These are phyloP conservation scores for Hemichromis elongatus DNA, from an alignment of 2,113 vertebrate species.

Conservation along the genomic window DNA sequence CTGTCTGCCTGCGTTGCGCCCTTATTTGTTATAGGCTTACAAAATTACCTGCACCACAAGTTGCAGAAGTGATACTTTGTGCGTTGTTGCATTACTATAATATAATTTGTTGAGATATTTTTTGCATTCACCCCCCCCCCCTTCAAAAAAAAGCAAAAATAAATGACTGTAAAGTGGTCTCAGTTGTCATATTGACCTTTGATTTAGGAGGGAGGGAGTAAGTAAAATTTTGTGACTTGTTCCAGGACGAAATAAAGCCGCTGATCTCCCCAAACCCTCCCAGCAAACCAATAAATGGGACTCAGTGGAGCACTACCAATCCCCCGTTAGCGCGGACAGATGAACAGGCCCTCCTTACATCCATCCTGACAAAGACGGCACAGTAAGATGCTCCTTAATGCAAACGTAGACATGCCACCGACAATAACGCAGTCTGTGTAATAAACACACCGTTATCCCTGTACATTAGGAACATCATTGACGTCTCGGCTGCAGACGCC, in stretches of 20 bases:
- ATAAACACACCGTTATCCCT: neutral
- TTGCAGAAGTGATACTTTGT: neutral
- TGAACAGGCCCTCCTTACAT: conserved; percentile 91
- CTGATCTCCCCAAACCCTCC: conserved; percentile 83
- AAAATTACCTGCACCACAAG: neutral
- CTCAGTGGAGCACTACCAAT: conserved; percentile 78
- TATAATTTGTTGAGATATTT: neutral
- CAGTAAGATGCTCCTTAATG: conserved; percentile 72
- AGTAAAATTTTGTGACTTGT: neutral
- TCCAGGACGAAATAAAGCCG: conserved; percentile 77
- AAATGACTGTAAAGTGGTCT: neutral
- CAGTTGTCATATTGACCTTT: neutral
- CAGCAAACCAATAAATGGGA: conserved; percentile 84
- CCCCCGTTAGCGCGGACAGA: conserved; percentile 83
- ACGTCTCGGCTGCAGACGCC: conserved; percentile 92
- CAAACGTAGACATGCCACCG: neutral
- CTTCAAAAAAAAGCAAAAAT: too few species aligned
- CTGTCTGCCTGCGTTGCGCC: neutral
- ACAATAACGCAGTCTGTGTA: neutral
- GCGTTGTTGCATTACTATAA: neutral
- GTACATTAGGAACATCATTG: conserved; percentile 87
- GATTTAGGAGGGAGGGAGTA: neutral
- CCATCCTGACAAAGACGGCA: conserved; percentile 90
- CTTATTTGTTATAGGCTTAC: neutral
- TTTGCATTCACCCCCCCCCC: neutral